Base-by-base conservation (phyloP, 1,140 invertebrate genomes). In the Schlechtendalia chinensis region DNA sequence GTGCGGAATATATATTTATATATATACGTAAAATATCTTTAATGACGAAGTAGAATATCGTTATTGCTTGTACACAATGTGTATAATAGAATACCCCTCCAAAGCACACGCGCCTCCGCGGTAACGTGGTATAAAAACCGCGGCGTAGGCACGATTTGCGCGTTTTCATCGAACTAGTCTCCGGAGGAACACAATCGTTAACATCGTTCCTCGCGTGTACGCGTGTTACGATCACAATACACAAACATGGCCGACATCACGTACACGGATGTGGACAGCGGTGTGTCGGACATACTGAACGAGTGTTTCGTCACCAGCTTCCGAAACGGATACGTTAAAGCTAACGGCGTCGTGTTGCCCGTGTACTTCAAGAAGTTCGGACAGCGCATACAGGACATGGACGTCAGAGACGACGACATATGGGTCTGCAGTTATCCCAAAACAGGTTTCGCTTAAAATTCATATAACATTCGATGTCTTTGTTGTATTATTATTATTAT, bases 341-440 rank as follows among this genome's bases (percentile, higher is more conserved):
- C 61, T 27, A 82, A 82, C 11, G 83, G 81, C 11, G 81, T 82
- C 59, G 82, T 83, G 24, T 65, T 86, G 80, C 83, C 85, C 5
- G 83, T 83, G 45, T 82, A 84, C 54, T 85, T 83, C 58, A 54
- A 81, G 54, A 80, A 84, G 24, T 83, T 84, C 58, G 81, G 83
- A 11, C 83, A 85, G 5, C 82, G 83, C 53, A 84, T 86, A 17
- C 77, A 82, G 50, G 82, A 86, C 54, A 82, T 87, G 81, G 83
- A 85, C 67, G 82, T 86, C 17, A 81, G 84, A 16, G 71, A 83
- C 3, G 86, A 87, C 81, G 87, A 88, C 77, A 82, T 87, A 24
- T 88, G 85, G 85, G 83, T 88, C 14, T 84, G 87, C 47, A 86
- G 85, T 32, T 88, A 85, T 81, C 87, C 87, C 1, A 88, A 88